Conservation (phyloP, 2,113 vertebrate species). For the Phaethon lepturus region DNA sequence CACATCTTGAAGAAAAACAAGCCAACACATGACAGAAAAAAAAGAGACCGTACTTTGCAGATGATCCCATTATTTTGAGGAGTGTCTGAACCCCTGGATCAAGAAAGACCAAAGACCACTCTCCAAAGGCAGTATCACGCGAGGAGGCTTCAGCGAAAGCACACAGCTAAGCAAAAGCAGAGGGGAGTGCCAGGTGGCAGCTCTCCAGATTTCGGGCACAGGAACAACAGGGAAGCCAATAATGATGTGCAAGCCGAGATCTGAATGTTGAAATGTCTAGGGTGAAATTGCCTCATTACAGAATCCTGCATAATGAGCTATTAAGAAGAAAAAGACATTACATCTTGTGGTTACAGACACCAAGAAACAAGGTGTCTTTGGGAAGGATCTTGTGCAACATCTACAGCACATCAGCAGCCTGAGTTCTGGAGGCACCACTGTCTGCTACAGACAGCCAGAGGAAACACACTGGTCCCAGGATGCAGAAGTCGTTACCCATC, state of each 20-base stretch:
- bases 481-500: background rate
- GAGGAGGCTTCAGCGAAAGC: background rate
- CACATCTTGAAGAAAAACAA: background rate
- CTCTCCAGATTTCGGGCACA: background rate
- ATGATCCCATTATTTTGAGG: background rate
- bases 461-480: background rate
- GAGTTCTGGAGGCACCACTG: background rate
- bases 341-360: background rate
- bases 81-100: background rate
- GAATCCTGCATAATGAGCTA: background rate
- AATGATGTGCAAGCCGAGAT: background rate
- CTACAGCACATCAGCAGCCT: background rate
- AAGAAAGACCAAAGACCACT: background rate
- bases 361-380: background rate
- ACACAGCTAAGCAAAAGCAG: background rate
- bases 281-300: background rate
- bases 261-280: background rate
- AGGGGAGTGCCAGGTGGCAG: background rate
- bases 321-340: background rate
- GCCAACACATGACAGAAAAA: background rate
- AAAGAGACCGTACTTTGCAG: too few species aligned
- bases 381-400: background rate
- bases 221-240: background rate
- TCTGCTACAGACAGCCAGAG: background rate
- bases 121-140: background rate